Percentiles rank a stretch among this genome's conserved stretches.
These are phyloP conservation scores for Podarcis siculus DNA, from an alignment of 2,797 vertebrate genomes.

Conservation along the genomic window DNA sequence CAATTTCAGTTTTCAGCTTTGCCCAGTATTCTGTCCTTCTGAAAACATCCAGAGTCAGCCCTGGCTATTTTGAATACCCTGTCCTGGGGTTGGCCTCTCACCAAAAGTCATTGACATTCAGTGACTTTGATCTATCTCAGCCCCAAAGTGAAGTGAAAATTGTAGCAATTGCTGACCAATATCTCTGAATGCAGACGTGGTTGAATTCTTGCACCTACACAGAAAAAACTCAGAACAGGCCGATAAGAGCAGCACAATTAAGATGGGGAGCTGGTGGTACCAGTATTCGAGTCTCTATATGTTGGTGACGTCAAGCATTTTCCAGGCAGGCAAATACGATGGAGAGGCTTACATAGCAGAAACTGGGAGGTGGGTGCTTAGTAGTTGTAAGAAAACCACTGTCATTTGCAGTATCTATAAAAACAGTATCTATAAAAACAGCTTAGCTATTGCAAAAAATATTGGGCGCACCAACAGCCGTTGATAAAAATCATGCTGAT, in stretches of 20 bases:
- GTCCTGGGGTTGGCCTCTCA: neutral
- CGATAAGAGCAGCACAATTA: neutral
- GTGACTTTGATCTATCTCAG: neutral
- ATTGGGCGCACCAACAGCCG: neutral
- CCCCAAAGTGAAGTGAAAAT: neutral
- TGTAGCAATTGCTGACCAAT: neutral
- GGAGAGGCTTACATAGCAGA: neutral
- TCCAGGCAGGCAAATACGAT: neutral
- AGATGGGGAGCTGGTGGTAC: neutral
- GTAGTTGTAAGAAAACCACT: neutral
- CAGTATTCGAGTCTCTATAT: neutral
- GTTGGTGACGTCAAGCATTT: neutral
- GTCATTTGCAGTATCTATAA: neutral
- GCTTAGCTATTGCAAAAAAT: neutral
- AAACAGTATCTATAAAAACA: neutral
- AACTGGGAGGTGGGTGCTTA: neutral
- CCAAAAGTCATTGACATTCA: neutral
- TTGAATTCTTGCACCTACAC: neutral
- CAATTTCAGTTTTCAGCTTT: conserved; percentile 4
- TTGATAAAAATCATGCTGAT: neutral
- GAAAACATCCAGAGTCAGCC: conserved; percentile 17
- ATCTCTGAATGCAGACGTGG: neutral
- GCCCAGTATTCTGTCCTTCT: neutral
- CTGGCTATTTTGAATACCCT: neutral
- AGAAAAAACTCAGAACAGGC: neutral